phyloP scores from a whole-genome alignment of 2,797 vertebrate genomes.

The Denticeps clupeoides region DNA sequence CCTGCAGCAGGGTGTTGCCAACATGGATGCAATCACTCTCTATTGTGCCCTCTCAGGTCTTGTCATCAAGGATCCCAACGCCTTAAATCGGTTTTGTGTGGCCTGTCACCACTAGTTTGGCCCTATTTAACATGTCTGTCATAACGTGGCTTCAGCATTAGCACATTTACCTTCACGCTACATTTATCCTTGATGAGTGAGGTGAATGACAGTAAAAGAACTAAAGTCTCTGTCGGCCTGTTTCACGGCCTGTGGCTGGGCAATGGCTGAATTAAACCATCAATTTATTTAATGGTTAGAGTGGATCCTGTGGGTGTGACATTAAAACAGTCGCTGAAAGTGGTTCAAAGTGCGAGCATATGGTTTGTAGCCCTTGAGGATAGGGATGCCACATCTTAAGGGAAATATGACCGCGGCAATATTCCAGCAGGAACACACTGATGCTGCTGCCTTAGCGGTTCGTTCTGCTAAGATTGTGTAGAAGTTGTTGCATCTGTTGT shows the following conservation, averaged over 20 bases:
- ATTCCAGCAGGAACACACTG: too few species aligned
- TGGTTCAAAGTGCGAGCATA: too few species aligned
- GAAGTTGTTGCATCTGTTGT: too few species aligned
- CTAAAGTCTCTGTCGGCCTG: not conserved
- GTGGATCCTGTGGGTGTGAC: too few species aligned
- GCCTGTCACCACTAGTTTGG: slow-evolving; percentile 11
- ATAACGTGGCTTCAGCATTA: slow-evolving; percentile 10
- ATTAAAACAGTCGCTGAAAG: too few species aligned
- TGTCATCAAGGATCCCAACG: slow-evolving; percentile 1
- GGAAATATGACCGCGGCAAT: too few species aligned
- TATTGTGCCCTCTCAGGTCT: slow-evolving; percentile 14
- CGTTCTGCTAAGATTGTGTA: too few species aligned
- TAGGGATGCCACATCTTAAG: too few species aligned
- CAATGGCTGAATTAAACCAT: not conserved
- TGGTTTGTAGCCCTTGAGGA: too few species aligned
- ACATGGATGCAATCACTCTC: slow-evolving; percentile 19
- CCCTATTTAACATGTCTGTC: slow-evolving; percentile 14
- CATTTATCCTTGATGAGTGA: slow-evolving; percentile 16
- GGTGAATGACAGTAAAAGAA: slow-evolving; percentile 7
- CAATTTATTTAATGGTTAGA: too few species aligned
- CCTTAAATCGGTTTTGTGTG: slow-evolving; percentile 11
- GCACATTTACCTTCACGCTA: slow-evolving; percentile 19
- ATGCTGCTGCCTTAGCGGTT: too few species aligned
- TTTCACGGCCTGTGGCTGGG: not conserved
- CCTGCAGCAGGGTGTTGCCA: slow-evolving; percentile 2